Evolutionary conservation across 2,113 vertebrate genomes (phyloP).

Genomic region (Mirounga angustirostris): DNA sequence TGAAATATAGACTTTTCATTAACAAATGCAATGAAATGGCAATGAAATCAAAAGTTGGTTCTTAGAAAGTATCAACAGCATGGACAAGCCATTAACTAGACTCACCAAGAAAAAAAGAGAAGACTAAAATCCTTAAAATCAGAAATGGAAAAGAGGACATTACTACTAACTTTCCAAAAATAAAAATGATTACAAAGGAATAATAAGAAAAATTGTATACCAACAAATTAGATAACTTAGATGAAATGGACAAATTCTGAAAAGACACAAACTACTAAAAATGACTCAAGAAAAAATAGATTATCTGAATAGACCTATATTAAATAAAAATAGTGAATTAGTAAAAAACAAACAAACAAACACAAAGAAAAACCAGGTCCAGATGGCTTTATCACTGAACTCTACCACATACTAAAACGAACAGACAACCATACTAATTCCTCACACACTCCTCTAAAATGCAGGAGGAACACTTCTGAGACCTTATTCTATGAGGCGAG

Average conservation of each 20-base stretch:
- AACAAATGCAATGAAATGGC: not conserved
- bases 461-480: not conserved
- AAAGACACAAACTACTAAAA: slow-evolving; percentile 36
- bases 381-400: not conserved
- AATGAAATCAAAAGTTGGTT: not conserved
- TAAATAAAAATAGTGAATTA: not conserved
- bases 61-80: not conserved
- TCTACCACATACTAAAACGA: not conserved
- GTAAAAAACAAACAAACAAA: not conserved
- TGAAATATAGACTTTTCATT: not conserved
- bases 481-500: not conserved
- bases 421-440: not conserved
- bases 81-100: not conserved
- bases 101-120: not conserved
- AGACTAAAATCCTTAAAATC: not conserved
- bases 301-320: not conserved
- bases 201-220: not conserved
- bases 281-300: not conserved
- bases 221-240: slow-evolving; percentile 26
- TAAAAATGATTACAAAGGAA: not conserved
- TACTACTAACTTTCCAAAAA: not conserved
- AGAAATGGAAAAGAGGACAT: not conserved
- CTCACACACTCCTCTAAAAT: not conserved
- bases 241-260: not conserved
- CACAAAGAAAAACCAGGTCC: not conserved